These are phyloP conservation scores for Cichladusa arquata DNA, from an alignment of 2,113 vertebrate genomes.

Conservation along the genomic window DNA sequence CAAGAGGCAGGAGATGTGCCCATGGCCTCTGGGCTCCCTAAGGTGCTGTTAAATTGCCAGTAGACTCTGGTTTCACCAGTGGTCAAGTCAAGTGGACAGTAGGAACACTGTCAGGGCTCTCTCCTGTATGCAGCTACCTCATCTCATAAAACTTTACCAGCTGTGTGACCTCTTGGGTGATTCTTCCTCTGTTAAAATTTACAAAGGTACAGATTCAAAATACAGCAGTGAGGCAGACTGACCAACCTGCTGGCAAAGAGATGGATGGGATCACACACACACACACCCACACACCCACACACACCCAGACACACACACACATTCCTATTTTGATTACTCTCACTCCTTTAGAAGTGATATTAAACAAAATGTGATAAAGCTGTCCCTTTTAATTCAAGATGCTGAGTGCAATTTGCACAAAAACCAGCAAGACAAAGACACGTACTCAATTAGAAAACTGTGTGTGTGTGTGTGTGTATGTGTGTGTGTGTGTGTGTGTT, in stretches of 20 bases:
- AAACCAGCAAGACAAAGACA: neutral
- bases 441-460: neutral
- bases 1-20: neutral
- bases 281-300: fast-evolving
- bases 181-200: neutral
- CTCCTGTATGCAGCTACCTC: neutral
- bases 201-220: neutral
- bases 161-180: neutral
- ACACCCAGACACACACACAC: fast-evolving
- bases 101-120: neutral
- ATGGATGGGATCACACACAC: fast-evolving
- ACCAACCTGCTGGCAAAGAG: neutral
- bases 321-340: neutral
- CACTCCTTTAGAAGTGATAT: neutral
- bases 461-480: too few species aligned
- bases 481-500: neutral
- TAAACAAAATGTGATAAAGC: neutral
- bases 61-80: neutral
- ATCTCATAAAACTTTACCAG: neutral
- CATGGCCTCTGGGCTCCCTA: neutral
- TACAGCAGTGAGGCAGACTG: neutral
- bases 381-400: neutral
- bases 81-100: neutral
- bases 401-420: neutral
- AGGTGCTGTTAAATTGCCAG: neutral